These are phyloP conservation scores for Agelastica alni DNA, from an alignment of 2,888 invertebrate genomes.

Conservation along the genomic window DNA sequence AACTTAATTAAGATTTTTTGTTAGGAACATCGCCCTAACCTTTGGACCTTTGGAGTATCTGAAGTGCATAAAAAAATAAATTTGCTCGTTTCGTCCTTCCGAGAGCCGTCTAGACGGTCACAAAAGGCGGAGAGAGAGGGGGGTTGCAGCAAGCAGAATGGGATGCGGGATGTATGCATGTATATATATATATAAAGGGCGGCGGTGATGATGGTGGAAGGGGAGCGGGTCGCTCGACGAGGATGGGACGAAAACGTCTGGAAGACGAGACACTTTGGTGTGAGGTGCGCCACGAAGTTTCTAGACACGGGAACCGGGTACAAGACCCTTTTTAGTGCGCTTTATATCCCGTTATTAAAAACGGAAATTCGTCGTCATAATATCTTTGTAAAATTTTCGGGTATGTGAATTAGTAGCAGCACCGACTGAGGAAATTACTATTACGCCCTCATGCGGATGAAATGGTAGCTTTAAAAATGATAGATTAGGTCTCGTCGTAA, in stretches of 20 bases:
- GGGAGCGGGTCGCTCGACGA: not conserved
- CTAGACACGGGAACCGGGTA: constrained; percentile 1
- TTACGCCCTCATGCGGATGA: too few relatives aligned
- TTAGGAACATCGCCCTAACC: too few relatives aligned
- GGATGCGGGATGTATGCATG: constrained; percentile 7
- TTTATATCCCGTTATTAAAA: not conserved
- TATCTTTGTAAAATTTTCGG: too few relatives aligned
- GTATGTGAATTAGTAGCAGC: too few relatives aligned
- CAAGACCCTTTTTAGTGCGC: constrained; percentile 1
- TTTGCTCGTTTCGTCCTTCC: constrained; percentile 3
- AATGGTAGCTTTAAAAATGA: too few relatives aligned
- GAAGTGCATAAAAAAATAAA: too few relatives aligned
- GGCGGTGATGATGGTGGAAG: constrained; percentile 3
- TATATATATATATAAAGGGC: too few relatives aligned
- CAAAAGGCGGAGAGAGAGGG: constrained; percentile 3
- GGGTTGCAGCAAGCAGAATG: constrained; percentile 7
- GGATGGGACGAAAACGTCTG: constrained; percentile 10
- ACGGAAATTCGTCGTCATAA: too few relatives aligned
- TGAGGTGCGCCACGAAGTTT: constrained; percentile 1
- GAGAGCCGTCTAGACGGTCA: constrained; percentile 15
- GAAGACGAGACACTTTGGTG: constrained; percentile 5
- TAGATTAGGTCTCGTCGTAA: too few relatives aligned
- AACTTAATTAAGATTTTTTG: too few relatives aligned
- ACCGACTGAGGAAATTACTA: too few relatives aligned
- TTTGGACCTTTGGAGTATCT: too few relatives aligned